Evolutionary conservation across 2,113 vertebrate genomes (phyloP).

Genomic region (Brachypteracias leptosomus): DNA sequence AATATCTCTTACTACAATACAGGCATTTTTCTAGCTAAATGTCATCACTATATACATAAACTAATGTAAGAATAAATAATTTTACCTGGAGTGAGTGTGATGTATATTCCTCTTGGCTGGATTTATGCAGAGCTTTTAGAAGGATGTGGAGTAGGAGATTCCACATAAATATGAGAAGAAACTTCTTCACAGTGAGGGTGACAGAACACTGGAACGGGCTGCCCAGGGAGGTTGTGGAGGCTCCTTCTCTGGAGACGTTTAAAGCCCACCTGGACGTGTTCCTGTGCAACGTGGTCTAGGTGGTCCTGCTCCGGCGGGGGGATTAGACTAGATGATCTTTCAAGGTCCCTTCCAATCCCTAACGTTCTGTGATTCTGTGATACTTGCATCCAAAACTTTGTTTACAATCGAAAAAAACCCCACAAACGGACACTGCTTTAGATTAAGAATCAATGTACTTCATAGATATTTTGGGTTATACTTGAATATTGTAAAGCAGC

Average conservation of each 20-base stretch:
- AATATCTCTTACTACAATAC: background rate
- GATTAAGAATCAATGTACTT: background rate
- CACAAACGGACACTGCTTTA: background rate
- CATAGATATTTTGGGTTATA: background rate
- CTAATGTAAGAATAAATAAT: constrained; percentile 24
- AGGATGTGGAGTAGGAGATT: background rate
- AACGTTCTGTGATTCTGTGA: too few relatives aligned
- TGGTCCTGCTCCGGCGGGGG: too few relatives aligned
- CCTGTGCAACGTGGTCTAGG: too few relatives aligned
- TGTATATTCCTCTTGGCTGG: background rate
- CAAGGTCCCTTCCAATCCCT: too few relatives aligned
- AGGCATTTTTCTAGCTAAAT: background rate
- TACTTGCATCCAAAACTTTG: background rate
- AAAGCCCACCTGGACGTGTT: too few relatives aligned
- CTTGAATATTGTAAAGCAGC: background rate
- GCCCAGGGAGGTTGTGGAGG: too few relatives aligned
- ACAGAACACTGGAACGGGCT: too few relatives aligned
- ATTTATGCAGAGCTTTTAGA: background rate
- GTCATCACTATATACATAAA: background rate
- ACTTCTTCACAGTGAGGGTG: too few relatives aligned
- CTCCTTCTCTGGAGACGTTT: too few relatives aligned
- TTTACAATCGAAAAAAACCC: background rate
- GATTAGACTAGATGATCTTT: too few relatives aligned
- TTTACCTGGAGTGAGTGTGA: background rate
- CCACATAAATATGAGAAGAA: too few relatives aligned